Evolutionary conservation across 2,113 vertebrate species (phyloP), one percentile per base, ranked within the genome.

Genomic region (Scartelaos histophorus): DNA sequence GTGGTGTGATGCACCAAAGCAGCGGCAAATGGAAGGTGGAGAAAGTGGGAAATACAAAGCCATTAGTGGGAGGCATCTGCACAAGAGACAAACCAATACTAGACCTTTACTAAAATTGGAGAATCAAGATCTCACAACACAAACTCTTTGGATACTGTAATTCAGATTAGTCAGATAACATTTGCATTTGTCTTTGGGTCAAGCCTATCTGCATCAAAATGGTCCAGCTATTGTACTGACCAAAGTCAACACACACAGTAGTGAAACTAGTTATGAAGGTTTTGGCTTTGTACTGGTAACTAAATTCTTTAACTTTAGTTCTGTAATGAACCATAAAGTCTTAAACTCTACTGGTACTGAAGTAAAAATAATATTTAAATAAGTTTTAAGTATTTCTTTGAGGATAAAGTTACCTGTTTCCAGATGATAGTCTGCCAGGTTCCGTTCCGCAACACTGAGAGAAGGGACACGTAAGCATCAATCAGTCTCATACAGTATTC

Each of bases 351-450:
- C 15, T 38, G 13, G 64, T n/a, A 71, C 17, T 58, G 54, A 56
- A 53, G 49, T 17, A 19, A 60, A 38, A n/a, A 69, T 53, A 6
- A 35, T 21, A 45, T 19, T 62, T 35, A 2, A 67, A 56, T 35
- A 7, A 45, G 67, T n/a, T n/a, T n/a, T n/a, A n/a, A n/a, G 22
- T 22, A 51, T 72, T 45, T 19, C 62, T 51, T 57, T 56, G 67
- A 61, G 67, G 74, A 69, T 0, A 68, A 69, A 24, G 56, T 82
- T 95, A 98, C 98, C 97, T 99, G 95, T 93, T 98, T 98, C 98
- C 98, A 99, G 79, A 97, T 94, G 85, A 99, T 89, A 67, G 95
- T 98, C 88, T 97, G 95, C 98, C 98, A 99, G 75, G 94, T 93
- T 60, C 96, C 95, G 79, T 90, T 98, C 89, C 95, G 95, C 89